A percentile compares a stretch with the other conserved stretches of the same genome.
Evolutionary conservation across 2,797 vertebrate genomes (phyloP).

Genomic region (Gadopsis marmoratus): DNA sequence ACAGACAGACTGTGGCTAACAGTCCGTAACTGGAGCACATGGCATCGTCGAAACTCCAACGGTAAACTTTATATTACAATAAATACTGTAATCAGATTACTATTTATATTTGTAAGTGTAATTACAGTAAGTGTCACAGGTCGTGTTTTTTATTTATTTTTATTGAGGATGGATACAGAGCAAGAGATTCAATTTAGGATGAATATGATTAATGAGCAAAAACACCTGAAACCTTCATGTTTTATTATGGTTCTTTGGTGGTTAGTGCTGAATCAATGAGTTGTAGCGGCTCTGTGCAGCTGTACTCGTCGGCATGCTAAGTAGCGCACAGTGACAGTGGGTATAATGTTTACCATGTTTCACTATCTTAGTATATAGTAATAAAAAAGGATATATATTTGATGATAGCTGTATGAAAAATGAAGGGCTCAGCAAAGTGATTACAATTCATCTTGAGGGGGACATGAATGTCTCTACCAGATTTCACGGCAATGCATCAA

Average conservation of each 20-base stretch:
- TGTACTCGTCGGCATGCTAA: neutral
- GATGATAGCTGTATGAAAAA: neutral
- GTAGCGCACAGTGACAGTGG: too few relatives aligned
- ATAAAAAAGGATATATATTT: too few relatives aligned
- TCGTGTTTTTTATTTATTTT: neutral
- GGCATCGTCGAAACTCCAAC: conserved; percentile 48
- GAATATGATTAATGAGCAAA: neutral
- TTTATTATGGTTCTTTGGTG: neutral
- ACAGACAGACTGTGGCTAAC: conserved; percentile 32
- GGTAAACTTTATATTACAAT: conserved; percentile 30
- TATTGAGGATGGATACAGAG: neutral
- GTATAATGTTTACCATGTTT: neutral
- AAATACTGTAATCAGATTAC: neutral
- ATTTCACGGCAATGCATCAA: neutral
- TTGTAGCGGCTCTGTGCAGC: too few relatives aligned
- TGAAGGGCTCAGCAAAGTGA: neutral
- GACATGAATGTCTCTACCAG: neutral
- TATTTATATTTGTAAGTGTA: neutral
- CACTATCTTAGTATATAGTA: too few relatives aligned
- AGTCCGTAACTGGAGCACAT: neutral
- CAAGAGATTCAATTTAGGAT: too few relatives aligned
- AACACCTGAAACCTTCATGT: neutral
- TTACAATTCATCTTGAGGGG: neutral
- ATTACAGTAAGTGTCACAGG: neutral
- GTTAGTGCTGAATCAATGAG: neutral